Evolutionary conservation across 2,113 vertebrate species (phyloP).

Genomic region (Grantiella picta): DNA sequence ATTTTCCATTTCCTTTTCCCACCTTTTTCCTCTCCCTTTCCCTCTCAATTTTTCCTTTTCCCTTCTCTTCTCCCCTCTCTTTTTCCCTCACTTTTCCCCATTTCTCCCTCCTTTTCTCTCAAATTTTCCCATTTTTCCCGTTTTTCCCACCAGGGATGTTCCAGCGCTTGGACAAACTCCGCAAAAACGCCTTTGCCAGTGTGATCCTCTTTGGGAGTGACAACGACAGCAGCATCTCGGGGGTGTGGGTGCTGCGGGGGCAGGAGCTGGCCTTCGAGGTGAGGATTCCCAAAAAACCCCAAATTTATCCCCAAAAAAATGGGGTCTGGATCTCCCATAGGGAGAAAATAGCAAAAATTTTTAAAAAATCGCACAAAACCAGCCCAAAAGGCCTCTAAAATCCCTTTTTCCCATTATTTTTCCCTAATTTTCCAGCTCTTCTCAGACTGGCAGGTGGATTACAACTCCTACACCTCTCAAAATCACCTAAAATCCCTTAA

Average conservation of each 20-base stretch:
- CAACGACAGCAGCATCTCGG: neutral
- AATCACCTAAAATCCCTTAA: too few relatives aligned
- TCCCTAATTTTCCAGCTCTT: too few relatives aligned
- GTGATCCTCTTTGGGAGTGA: neutral
- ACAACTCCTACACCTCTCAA: too few relatives aligned
- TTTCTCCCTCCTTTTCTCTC: neutral
- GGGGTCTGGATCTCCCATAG: fast-evolving
- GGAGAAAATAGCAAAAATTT: neutral
- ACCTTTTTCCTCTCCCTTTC: too few relatives aligned
- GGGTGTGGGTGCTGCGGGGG: neutral
- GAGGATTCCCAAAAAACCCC: neutral
- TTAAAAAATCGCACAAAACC: too few relatives aligned
- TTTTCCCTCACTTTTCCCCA: too few relatives aligned
- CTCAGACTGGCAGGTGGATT: too few relatives aligned
- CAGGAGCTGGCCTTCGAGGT: neutral
- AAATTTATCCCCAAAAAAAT: neutral
- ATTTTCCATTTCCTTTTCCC: too few relatives aligned
- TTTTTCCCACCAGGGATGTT: neutral
- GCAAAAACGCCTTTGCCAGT: neutral
- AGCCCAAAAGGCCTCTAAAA: too few relatives aligned
- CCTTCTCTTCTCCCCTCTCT: too few relatives aligned
- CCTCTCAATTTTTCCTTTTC: too few relatives aligned
- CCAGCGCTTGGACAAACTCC: neutral
- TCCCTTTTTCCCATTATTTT: too few relatives aligned
- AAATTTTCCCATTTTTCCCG: neutral